A percentile compares a stretch with the other conserved stretches of the same genome.
Conservation (phyloP, 2,113 vertebrate species). For the Gnathonemus echidnorhynchus region DNA sequence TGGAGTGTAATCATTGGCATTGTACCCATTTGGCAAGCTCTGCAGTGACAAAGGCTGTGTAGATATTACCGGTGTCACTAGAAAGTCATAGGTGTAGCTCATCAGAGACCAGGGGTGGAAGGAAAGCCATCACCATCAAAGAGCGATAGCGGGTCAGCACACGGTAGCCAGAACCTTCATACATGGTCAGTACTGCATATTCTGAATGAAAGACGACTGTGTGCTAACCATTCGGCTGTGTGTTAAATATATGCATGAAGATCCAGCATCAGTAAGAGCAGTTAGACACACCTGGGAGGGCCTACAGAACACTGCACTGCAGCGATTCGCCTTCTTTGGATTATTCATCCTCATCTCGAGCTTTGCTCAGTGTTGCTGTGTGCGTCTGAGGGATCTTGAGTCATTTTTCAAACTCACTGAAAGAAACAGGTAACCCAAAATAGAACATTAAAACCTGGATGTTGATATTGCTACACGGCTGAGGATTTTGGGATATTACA, state of each 20-base stretch:
- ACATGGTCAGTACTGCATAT: neutral
- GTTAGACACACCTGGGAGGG: neutral
- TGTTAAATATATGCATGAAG: neutral
- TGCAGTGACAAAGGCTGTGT: neutral
- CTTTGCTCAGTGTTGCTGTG: neutral
- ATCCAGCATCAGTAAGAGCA: neutral
- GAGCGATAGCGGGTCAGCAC: neutral
- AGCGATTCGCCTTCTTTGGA: neutral
- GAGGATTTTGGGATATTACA: neutral
- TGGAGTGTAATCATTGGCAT: conserved; percentile 5
- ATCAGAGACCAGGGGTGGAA: neutral
- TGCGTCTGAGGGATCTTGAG: neutral
- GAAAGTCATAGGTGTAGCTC: neutral
- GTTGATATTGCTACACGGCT: neutral
- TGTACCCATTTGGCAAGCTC: neutral
- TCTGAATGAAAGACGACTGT: neutral
- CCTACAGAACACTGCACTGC: neutral
- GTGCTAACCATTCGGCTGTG: neutral
- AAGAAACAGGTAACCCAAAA: neutral
- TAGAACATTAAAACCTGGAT: neutral
- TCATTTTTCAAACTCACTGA: neutral
- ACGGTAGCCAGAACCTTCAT: neutral
- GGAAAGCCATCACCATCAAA: neutral
- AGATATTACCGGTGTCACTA: neutral
- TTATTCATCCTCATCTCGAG: neutral